Evolutionary conservation across 2,113 vertebrate species (phyloP).

Genomic region (Lutjanus erythropterus): DNA sequence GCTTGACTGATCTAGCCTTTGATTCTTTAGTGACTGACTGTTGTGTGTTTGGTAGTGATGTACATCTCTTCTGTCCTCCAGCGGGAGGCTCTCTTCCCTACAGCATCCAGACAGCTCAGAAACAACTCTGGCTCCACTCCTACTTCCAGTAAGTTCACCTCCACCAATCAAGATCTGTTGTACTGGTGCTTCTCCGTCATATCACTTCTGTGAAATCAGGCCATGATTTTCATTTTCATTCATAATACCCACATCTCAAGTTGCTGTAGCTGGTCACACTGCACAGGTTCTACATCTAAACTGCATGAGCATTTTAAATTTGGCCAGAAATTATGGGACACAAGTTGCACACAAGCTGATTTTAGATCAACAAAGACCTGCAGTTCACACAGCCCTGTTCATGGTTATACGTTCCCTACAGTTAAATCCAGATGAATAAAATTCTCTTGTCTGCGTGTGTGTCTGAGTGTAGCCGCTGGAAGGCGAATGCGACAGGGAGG

Average conservation of each 20-base stretch:
- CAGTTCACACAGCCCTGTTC: background rate
- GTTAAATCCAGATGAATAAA: background rate
- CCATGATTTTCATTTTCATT: background rate
- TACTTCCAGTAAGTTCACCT: slow-evolving; percentile 93
- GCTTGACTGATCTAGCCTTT: background rate
- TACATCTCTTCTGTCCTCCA: slow-evolving; percentile 61
- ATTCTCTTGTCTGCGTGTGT: background rate
- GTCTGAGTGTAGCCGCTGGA: slow-evolving; percentile 88
- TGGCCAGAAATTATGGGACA: background rate
- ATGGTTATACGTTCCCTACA: background rate
- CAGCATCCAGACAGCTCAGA: slow-evolving; percentile 95
- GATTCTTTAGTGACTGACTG: background rate
- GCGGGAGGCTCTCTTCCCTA: slow-evolving; percentile 97
- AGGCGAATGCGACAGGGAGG: slow-evolving; percentile 90
- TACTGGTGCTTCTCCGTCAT: background rate
- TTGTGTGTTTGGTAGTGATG: slow-evolving; percentile 4
- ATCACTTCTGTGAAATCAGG: background rate
- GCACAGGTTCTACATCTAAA: background rate
- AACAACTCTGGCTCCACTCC: slow-evolving; percentile 95
- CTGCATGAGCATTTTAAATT: background rate
- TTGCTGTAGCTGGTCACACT: background rate
- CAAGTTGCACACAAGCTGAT: background rate
- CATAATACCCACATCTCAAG: background rate
- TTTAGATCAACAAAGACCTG: background rate
- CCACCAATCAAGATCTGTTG: background rate